Conservation (phyloP, 1,140 invertebrate genomes). For the Radopholus similis region DNA sequence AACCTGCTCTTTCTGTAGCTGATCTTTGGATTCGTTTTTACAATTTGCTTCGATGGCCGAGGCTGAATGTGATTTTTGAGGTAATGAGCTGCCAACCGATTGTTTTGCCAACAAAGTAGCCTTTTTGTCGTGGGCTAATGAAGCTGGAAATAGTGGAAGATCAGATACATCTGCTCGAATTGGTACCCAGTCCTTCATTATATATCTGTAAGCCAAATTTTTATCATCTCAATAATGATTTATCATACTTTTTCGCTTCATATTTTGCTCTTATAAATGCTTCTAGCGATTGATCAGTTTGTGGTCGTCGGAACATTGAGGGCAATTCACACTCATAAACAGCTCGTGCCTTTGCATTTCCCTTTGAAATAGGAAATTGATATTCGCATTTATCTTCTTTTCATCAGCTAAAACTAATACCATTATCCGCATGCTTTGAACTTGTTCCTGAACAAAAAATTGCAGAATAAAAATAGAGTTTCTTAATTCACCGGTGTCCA, state of each 20-base stretch:
- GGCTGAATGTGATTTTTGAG: not conserved
- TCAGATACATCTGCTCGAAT: slow-evolving; percentile 30
- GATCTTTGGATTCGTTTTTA: no score
- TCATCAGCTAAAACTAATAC: not conserved
- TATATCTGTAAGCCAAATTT: slow-evolving; percentile 24
- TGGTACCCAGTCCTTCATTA: slow-evolving; percentile 40
- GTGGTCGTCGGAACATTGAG: slow-evolving; percentile 85
- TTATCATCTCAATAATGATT: not conserved
- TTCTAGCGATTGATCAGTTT: slow-evolving; percentile 78
- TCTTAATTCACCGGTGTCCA: slow-evolving; percentile 66
- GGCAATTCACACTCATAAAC: slow-evolving; percentile 96
- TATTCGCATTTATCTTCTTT: not conserved
- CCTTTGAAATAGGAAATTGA: not conserved
- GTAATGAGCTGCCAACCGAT: not conserved
- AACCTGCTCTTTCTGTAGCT: not conserved
- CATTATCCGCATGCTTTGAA: slow-evolving; percentile 81
- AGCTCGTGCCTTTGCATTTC: slow-evolving; percentile 86
- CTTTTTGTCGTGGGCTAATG: slow-evolving; percentile 3
- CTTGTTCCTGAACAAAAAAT: slow-evolving; percentile 80
- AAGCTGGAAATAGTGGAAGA: slow-evolving; percentile 9
- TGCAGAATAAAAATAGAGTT: not conserved
- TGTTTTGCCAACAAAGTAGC: not conserved
- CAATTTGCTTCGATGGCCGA: not conserved
- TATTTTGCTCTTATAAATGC: slow-evolving; percentile 93
- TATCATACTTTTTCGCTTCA: slow-evolving; percentile 85